A percentile compares a stretch with the other conserved stretches of the same genome.
Evolutionary conservation across 1,140 invertebrate genomes (phyloP).

Genomic region (Uloborus diversus): DNA sequence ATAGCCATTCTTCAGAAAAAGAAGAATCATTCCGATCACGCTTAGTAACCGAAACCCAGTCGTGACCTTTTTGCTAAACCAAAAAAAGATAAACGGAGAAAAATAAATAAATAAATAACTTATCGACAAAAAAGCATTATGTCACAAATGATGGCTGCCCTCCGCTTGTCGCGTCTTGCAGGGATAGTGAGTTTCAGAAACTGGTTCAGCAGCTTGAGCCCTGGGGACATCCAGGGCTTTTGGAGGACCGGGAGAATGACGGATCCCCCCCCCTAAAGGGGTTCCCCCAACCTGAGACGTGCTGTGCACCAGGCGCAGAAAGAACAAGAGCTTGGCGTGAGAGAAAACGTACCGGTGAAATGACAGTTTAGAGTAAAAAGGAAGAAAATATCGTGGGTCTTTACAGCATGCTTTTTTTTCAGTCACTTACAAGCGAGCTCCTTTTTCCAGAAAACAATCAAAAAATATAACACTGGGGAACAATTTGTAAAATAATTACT

Average conservation of each 20-base stretch:
- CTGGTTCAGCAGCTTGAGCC: slow-evolving; percentile 35
- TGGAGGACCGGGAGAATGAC: background rate
- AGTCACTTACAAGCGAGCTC: too few relatives aligned
- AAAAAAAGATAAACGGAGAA: slow-evolving; percentile 7
- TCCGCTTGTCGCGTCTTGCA: slow-evolving; percentile 3
- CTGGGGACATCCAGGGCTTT: slow-evolving; percentile 13
- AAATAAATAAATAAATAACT: background rate
- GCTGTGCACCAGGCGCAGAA: background rate
- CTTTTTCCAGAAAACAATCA: too few relatives aligned
- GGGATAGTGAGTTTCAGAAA: too few relatives aligned
- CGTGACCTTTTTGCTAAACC: background rate
- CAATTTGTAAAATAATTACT: too few relatives aligned
- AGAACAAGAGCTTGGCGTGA: too few relatives aligned
- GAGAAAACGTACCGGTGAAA: too few relatives aligned
- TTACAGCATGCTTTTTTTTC: too few relatives aligned
- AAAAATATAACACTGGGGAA: too few relatives aligned
- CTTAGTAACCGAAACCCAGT: background rate
- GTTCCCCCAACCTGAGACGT: background rate
- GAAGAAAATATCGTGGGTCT: too few relatives aligned
- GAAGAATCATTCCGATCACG: background rate
- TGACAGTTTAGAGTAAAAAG: too few relatives aligned
- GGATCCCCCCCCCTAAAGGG: slow-evolving; percentile 2
- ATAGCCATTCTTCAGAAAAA: too few relatives aligned
- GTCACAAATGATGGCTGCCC: background rate
- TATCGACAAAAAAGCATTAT: background rate